These are phyloP conservation scores for Erythrolamprus reginae DNA, from an alignment of 2,113 vertebrate species.

Conservation along the genomic window DNA sequence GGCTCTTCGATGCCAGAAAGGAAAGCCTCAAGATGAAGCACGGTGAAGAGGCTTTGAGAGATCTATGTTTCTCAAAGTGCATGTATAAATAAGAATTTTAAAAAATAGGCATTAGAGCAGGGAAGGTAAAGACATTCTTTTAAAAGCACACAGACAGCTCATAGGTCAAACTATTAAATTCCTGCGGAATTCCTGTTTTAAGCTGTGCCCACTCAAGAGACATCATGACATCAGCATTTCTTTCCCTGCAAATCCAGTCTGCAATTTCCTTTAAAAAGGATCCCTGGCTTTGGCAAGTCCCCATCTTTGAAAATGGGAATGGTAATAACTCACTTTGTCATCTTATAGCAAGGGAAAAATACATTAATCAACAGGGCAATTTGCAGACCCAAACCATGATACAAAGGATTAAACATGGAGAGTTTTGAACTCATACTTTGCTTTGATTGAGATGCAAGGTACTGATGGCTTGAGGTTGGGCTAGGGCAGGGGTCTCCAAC, in stretches of 20 bases:
- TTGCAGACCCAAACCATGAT: neutral
- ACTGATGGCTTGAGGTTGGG: neutral
- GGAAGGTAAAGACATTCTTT: neutral
- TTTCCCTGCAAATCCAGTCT: neutral
- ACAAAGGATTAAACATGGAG: neutral
- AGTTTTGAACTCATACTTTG: neutral
- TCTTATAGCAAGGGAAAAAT: neutral
- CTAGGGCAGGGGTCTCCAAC: too few species aligned
- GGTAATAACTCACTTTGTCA: neutral
- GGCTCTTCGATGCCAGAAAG: neutral
- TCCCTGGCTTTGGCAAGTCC: neutral
- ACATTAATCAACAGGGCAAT: neutral
- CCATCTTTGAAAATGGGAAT: neutral
- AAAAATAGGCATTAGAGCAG: neutral
- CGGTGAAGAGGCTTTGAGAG: neutral
- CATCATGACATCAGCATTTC: neutral
- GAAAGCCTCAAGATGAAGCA: neutral
- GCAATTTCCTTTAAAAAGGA: neutral
- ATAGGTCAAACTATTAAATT: neutral
- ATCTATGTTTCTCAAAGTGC: neutral
- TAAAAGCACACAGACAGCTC: neutral
- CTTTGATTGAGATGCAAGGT: neutral
- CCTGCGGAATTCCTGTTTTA: neutral
- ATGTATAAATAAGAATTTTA: neutral
- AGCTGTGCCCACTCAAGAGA: neutral